Conservation (phyloP, 2,113 vertebrate species). For the Siniperca knerii region DNA sequence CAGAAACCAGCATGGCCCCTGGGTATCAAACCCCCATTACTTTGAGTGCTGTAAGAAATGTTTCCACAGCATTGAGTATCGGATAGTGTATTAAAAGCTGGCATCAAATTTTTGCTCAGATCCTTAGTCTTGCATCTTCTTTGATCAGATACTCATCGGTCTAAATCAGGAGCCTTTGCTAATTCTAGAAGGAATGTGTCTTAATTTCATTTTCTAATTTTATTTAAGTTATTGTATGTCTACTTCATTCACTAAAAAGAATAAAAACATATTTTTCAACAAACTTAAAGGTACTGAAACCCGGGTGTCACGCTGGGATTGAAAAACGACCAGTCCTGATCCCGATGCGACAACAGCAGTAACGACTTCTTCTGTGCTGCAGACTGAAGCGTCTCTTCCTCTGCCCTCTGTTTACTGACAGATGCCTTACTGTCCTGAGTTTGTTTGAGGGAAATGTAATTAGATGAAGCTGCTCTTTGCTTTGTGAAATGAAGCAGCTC, state of each 20-base stretch:
- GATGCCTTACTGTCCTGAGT: constrained; percentile 22
- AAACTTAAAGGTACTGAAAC: background rate
- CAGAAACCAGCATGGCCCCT: too few species aligned
- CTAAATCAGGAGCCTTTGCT: background rate
- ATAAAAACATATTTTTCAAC: background rate
- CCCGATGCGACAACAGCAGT: background rate
- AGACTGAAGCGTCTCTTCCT: background rate
- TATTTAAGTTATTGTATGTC: background rate
- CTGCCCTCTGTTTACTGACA: constrained; percentile 22
- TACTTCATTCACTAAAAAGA: background rate
- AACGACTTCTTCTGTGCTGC: background rate
- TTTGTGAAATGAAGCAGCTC: constrained; percentile 50
- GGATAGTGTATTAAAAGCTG: too few species aligned
- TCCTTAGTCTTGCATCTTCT: too few species aligned
- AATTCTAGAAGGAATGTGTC: too few species aligned
- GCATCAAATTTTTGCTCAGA: too few species aligned
- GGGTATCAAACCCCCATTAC: too few species aligned
- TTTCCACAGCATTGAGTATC: too few species aligned
- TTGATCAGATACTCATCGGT: too few species aligned
- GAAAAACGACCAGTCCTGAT: background rate
- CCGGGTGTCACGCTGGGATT: background rate
- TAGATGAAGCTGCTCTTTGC: constrained; percentile 51
- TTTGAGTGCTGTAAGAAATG: too few species aligned
- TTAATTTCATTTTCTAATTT: too few species aligned
- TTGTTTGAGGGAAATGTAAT: constrained; percentile 52